Evolutionary conservation across 1,140 invertebrate genomes (phyloP).

Genomic region (Copidosoma floridanum): DNA sequence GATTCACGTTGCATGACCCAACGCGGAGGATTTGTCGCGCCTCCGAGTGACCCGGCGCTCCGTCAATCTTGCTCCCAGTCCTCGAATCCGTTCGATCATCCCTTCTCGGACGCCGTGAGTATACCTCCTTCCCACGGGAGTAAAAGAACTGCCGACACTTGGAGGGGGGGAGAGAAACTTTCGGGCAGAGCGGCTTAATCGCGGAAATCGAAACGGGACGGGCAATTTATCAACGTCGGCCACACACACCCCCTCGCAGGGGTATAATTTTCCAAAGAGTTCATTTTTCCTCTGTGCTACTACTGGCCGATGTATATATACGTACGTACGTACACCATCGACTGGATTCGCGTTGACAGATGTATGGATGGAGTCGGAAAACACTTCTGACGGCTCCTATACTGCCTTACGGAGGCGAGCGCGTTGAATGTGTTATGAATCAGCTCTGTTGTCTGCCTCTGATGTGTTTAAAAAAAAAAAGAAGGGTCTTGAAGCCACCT

Average conservation of each 20-base stretch:
- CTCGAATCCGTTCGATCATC: slow-evolving; percentile 30
- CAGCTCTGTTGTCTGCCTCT: too few relatives aligned
- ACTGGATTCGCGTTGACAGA: not conserved
- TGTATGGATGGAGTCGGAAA: slow-evolving; percentile 34
- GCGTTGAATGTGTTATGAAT: too few relatives aligned
- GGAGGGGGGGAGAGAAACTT: not conserved
- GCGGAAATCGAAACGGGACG: slow-evolving; percentile 5
- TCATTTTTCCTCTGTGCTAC: not conserved
- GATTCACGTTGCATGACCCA: too few relatives aligned
- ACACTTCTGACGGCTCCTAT: too few relatives aligned
- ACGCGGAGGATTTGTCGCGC: too few relatives aligned
- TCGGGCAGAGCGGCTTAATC: not conserved
- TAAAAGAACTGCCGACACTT: not conserved
- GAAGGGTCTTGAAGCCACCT: too few relatives aligned
- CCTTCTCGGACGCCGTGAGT: too few relatives aligned
- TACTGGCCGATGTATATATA: not conserved
- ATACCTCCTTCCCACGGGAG: too few relatives aligned
- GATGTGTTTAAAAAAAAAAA: too few relatives aligned
- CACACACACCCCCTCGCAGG: not conserved
- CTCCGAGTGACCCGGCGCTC: too few relatives aligned
- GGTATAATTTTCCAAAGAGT: not conserved
- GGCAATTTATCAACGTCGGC: slow-evolving; percentile 15
- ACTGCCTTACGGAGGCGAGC: too few relatives aligned
- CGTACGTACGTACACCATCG: not conserved
- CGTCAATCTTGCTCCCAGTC: too few relatives aligned